A percentile compares a stretch with the other conserved stretches of the same genome.
These are phyloP conservation scores for Anhinga anhinga DNA, from an alignment of 2,113 vertebrate species.

Conservation along the genomic window DNA sequence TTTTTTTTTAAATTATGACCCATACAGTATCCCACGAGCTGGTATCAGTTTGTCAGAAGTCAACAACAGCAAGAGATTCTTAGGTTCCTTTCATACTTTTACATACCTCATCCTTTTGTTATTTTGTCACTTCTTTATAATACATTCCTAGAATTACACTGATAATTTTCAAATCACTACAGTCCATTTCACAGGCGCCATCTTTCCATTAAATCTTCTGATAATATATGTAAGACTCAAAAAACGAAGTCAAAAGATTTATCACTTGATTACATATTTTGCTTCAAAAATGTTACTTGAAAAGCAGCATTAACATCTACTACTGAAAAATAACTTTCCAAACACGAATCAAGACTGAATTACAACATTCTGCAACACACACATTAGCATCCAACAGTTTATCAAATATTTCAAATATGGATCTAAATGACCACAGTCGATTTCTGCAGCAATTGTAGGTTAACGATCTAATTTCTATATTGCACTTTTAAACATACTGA, in stretches of 20 bases:
- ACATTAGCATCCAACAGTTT: background rate
- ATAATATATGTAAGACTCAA: background rate
- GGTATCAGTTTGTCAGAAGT: background rate
- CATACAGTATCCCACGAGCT: background rate
- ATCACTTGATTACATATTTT: background rate
- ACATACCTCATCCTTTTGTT: background rate
- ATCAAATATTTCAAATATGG: background rate
- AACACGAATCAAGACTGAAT: background rate
- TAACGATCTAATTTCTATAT: background rate
- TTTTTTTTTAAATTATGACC: background rate
- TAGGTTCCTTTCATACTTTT: background rate
- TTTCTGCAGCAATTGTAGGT: background rate
- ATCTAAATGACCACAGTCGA: background rate
- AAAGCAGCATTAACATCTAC: background rate
- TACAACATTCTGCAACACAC: background rate
- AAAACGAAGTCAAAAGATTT: background rate
- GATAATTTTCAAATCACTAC: background rate
- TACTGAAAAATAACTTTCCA: background rate
- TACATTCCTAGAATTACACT: background rate
- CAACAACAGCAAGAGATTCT: background rate
- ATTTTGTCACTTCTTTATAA: background rate
- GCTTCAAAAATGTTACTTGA: background rate
- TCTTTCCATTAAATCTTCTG: background rate
- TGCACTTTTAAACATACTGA: background rate
- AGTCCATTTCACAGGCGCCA: fast-evolving